Evolutionary conservation across 2,888 invertebrate genomes (phyloP).

Genomic region (Piscicola geometra): DNA sequence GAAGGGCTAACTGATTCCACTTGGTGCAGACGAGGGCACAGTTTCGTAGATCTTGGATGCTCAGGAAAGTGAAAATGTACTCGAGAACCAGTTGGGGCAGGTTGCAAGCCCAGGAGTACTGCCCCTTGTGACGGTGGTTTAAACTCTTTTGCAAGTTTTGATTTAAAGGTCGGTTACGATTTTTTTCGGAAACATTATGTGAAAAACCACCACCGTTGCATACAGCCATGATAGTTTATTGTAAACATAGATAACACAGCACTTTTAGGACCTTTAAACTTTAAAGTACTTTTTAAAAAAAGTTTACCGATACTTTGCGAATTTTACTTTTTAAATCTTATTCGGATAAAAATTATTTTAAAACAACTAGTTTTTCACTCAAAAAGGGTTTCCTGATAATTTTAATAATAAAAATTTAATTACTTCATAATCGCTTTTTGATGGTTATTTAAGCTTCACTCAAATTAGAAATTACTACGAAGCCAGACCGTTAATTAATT

Average conservation of each 20-base stretch:
- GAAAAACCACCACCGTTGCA: conserved; percentile 18
- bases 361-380: too few species aligned
- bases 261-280: too few species aligned
- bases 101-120: conserved; percentile 20
- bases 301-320: too few species aligned
- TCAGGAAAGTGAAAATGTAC: conserved; percentile 74
- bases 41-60: conserved; percentile 76
- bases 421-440: too few species aligned
- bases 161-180: conserved; percentile 1
- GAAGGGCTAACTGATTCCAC: conserved; percentile 68
- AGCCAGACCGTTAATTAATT: too few species aligned
- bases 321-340: too few species aligned
- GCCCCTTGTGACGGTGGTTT: conserved; percentile 1
- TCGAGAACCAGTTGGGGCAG: conserved; percentile 50
- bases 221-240: conserved; percentile 22
- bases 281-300: too few species aligned
- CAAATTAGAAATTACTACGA: too few species aligned
- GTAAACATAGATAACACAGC: conserved; percentile 5
- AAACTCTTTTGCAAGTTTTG: conserved; percentile 17
- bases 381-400: too few species aligned
- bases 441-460: too few species aligned
- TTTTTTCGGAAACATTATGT: conserved; percentile 24
- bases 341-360: too few species aligned
- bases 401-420: too few species aligned
- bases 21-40: conserved; percentile 87